Evolutionary conservation across 2,888 invertebrate species (phyloP).

Genomic region (Diarsia brunnea): DNA sequence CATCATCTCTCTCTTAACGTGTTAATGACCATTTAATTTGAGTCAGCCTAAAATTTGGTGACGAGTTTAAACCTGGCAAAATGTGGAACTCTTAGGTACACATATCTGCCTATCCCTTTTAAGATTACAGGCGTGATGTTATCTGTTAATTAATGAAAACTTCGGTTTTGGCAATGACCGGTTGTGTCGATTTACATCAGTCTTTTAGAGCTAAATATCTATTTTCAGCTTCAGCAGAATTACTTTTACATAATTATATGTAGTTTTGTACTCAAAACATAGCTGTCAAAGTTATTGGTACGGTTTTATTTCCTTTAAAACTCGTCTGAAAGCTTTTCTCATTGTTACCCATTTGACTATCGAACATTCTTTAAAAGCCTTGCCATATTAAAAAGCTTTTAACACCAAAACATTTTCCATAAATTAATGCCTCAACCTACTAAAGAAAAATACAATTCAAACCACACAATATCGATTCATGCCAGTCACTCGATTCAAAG

Average conservation of each 20-base stretch:
- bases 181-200: neutral
- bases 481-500: constrained; percentile 40
- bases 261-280: too few species aligned
- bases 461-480: constrained; percentile 31
- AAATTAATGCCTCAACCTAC: neutral
- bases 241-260: neutral
- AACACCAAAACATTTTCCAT: neutral
- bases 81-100: too few species aligned
- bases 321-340: constrained; percentile 12
- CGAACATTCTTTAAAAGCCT: constrained; percentile 9
- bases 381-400: constrained; percentile 5
- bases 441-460: constrained; percentile 4
- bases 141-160: neutral
- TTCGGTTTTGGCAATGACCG: neutral
- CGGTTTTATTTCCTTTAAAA: neutral
- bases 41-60: too few species aligned
- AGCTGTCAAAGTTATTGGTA: neutral
- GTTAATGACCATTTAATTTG: too few species aligned
- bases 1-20: too few species aligned
- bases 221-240: neutral
- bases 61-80: too few species aligned
- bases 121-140: too few species aligned
- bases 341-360: neutral
- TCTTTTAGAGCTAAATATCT: neutral
- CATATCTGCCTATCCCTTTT: too few species aligned